Evolutionary conservation across 2,888 invertebrate species (phyloP).

Genomic region (Ommatoiulus sabulosus): DNA sequence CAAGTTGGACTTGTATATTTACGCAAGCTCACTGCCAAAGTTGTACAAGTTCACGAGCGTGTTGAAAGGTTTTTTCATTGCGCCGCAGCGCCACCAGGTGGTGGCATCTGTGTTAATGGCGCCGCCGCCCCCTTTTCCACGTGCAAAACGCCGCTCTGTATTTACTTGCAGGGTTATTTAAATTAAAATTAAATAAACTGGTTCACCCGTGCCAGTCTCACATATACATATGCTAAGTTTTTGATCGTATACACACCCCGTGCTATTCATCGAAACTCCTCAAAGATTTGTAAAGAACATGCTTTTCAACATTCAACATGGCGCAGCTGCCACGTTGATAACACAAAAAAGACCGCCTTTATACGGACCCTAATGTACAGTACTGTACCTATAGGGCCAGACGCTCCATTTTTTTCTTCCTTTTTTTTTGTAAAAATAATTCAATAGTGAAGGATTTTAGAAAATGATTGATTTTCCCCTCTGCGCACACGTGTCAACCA

Average conservation of each 20-base stretch:
- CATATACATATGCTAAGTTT: conserved; percentile 21
- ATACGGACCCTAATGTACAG: not conserved
- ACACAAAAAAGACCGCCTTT: not conserved
- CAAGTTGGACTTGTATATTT: not conserved
- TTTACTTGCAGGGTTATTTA: not conserved
- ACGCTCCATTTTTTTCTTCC: not conserved
- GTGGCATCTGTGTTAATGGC: not conserved
- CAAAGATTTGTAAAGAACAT: not conserved
- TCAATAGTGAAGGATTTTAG: not conserved
- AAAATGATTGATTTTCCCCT: conserved; percentile 21
- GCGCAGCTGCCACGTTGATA: conserved; percentile 34
- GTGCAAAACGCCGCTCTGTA: not conserved
- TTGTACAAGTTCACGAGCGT: not conserved
- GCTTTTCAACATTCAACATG: not conserved
- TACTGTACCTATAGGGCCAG: not conserved
- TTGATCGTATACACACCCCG: not conserved
- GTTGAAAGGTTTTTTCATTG: not conserved
- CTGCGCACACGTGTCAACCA: not conserved
- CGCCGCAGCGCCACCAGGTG: not conserved
- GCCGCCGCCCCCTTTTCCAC: not conserved
- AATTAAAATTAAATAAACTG: conserved; percentile 8
- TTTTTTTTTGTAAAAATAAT: not conserved
- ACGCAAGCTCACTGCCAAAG: not conserved
- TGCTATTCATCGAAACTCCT: not conserved
- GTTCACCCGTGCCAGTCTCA: conserved; percentile 19